Evolutionary conservation across 1,140 invertebrate genomes (phyloP).

Genomic region (Portunus trituberculatus): DNA sequence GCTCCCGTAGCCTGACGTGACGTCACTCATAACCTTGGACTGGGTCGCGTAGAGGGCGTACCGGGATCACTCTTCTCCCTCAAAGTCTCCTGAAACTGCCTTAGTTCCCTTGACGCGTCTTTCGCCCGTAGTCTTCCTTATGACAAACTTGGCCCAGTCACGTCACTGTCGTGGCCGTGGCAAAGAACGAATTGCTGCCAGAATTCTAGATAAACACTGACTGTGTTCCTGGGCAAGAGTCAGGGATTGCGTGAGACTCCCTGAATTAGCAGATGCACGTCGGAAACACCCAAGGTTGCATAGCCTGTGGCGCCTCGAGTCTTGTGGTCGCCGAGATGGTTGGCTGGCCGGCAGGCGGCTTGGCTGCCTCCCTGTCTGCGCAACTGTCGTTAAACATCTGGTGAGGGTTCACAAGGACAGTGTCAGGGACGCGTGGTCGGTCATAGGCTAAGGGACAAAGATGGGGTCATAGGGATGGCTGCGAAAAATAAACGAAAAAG

Average conservation of each 20-base stretch:
- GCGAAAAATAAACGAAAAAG: not conserved
- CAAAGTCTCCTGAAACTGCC: not conserved
- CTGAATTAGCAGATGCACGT: slow-evolving; percentile 64
- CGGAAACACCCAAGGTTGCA: slow-evolving; percentile 68
- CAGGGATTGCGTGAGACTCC: slow-evolving; percentile 12
- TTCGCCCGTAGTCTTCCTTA: not conserved
- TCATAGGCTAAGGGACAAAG: not conserved
- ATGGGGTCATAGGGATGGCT: not conserved
- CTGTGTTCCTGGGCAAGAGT: not conserved
- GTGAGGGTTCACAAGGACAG: slow-evolving; percentile 28
- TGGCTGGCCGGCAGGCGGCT: not conserved
- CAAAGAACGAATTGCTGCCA: not conserved
- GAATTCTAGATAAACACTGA: not conserved
- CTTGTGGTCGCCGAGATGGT: slow-evolving; percentile 43
- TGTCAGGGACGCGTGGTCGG: not conserved
- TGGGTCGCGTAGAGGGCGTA: slow-evolving; percentile 74
- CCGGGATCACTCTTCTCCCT: slow-evolving; percentile 19
- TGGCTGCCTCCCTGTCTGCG: not conserved
- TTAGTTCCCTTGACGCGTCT: not conserved
- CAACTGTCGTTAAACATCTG: slow-evolving; percentile 19
- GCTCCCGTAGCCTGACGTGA: slow-evolving; percentile 50
- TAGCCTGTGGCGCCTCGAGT: slow-evolving; percentile 52
- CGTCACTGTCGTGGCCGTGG: not conserved
- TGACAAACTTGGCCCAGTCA: not conserved
- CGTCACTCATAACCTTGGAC: slow-evolving; percentile 73